Conservation (phyloP, 2,888 invertebrate species). For the Aphodius granarius region DNA sequence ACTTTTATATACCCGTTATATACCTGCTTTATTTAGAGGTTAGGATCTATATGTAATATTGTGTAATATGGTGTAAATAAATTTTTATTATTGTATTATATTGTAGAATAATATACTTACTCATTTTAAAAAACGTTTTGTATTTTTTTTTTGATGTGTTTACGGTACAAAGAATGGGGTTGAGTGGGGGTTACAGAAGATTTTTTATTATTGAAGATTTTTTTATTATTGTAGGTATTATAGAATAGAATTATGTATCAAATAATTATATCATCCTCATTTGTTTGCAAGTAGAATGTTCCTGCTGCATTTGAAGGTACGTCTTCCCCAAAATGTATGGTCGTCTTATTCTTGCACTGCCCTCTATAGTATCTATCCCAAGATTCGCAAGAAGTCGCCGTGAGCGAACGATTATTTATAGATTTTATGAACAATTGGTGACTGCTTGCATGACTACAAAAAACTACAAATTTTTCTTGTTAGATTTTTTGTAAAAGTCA, state of each 20-base stretch:
- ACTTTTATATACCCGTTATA: background rate
- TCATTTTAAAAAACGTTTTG: too few species aligned
- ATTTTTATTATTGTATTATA: too few species aligned
- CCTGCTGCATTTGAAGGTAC: conserved; percentile 32
- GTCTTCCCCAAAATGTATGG: conserved; percentile 37
- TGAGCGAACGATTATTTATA: conserved; percentile 30
- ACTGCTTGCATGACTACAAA: conserved; percentile 41
- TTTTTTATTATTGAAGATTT: too few species aligned
- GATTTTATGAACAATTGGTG: conserved; percentile 37
- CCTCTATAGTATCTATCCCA: conserved; percentile 34
- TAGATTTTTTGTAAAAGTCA: background rate
- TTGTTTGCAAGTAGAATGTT: conserved; percentile 37
- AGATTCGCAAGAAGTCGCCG: conserved; percentile 32
- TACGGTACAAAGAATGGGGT: too few species aligned
- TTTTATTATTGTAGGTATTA: too few species aligned
- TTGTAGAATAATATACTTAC: too few species aligned
- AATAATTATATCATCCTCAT: conserved; percentile 17
- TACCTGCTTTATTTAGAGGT: too few species aligned
- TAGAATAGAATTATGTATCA: background rate
- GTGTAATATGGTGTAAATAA: background rate
- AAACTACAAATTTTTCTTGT: conserved; percentile 27
- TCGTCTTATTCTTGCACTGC: conserved; percentile 30
- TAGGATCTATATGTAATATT: too few species aligned
- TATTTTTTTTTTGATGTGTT: too few species aligned
- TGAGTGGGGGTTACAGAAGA: too few species aligned